Percentiles rank a stretch among this genome's conserved stretches.
phyloP scores from a whole-genome alignment of 2,888 invertebrate species.

The Lissocephala sabroskyi region DNA sequence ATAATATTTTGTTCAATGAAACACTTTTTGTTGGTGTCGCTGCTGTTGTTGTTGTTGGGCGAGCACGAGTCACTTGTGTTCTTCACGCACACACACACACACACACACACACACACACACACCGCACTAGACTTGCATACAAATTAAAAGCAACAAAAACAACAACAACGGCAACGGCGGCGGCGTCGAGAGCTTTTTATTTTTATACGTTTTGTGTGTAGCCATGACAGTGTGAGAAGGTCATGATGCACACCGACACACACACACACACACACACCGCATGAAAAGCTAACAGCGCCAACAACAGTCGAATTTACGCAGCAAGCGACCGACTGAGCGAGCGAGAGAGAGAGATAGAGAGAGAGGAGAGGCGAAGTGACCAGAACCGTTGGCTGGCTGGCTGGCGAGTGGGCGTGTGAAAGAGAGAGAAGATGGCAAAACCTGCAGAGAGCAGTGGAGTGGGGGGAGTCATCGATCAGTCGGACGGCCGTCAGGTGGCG shows the following conservation, averaged over 20 bases:
- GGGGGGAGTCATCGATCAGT: too few species aligned
- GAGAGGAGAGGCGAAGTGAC: too few species aligned
- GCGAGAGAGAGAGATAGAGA: too few species aligned
- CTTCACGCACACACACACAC: conserved; percentile 41
- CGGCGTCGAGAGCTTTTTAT: conserved; percentile 65
- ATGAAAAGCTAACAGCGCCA: conserved; percentile 29
- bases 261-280: conserved; percentile 18
- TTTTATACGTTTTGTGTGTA: conserved; percentile 48
- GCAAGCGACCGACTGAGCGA: conserved; percentile 26
- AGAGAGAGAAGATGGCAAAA: too few species aligned
- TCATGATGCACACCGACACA: conserved; percentile 55
- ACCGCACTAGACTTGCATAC: conserved; percentile 44
- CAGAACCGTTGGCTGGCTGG: too few species aligned
- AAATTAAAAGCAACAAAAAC: conserved; percentile 59
- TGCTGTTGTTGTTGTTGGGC: conserved; percentile 28
- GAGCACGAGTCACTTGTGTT: conserved; percentile 54
- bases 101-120: conserved; percentile 2
- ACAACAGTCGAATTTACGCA: conserved; percentile 47
- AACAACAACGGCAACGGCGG: too few species aligned
- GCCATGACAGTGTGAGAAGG: conserved; percentile 72
- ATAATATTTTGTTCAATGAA: conserved; percentile 67
- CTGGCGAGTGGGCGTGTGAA: too few species aligned
- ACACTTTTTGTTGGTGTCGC: conserved; percentile 31
- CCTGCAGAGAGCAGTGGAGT: too few species aligned
- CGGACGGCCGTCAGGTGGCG: too few species aligned